A percentile compares a stretch with the other conserved stretches of the same genome.
These are phyloP conservation scores for Metellina segmentata DNA, from an alignment of 2,888 invertebrate species.

Conservation along the genomic window DNA sequence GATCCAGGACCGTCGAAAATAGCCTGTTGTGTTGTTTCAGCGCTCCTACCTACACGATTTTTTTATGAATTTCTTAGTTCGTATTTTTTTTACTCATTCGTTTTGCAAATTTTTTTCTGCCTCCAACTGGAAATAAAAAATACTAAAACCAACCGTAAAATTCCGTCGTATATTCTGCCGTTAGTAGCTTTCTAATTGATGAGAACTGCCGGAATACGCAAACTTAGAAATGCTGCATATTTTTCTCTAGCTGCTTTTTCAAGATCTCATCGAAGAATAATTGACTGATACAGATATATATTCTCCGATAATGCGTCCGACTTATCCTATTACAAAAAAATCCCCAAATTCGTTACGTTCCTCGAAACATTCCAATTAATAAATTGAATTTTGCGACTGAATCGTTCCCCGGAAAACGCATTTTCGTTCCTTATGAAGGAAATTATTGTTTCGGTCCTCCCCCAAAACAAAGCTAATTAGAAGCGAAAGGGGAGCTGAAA, in stretches of 20 bases:
- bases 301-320: not conserved
- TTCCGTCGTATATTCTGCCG: too few relatives aligned
- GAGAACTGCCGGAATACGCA: too few relatives aligned
- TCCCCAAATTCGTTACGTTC: not conserved
- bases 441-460: conserved; percentile 16
- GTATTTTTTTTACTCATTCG: too few relatives aligned
- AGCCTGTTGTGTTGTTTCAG: too few relatives aligned
- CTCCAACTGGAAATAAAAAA: too few relatives aligned
- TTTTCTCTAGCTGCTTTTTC: not conserved
- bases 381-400: conserved; percentile 10
- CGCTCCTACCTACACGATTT: too few relatives aligned
- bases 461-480: conserved; percentile 35
- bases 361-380: conserved; percentile 13
- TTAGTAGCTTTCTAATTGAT: too few relatives aligned
- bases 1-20: too few relatives aligned
- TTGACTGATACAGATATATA: not conserved
- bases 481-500: not conserved
- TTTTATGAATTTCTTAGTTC: too few relatives aligned
- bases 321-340: not conserved
- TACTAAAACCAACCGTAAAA: too few relatives aligned
- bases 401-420: not conserved
- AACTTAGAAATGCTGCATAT: too few relatives aligned
- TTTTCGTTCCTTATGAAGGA: not conserved
- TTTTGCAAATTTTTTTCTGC: too few relatives aligned
- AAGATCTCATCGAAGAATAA: not conserved